Conservation (phyloP, 2,797 vertebrate genomes). For the Antennarius maculatus region DNA sequence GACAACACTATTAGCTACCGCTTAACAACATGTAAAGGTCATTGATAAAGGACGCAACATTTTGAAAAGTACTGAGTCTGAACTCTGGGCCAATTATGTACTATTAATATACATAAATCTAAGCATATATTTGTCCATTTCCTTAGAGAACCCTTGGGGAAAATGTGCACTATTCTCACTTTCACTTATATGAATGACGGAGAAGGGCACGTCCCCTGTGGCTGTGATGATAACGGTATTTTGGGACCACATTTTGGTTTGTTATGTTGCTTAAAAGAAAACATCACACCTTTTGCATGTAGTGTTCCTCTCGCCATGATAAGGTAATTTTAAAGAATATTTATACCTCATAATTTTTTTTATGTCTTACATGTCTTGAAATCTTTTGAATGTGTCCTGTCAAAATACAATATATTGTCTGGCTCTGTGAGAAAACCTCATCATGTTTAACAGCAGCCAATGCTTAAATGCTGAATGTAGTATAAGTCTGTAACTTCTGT, state of each 20-base stretch:
- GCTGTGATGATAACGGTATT: slow-evolving; percentile 1
- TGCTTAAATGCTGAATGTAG: slow-evolving; percentile 60
- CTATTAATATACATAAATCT: slow-evolving; percentile 25
- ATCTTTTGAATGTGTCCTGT: slow-evolving; percentile 66
- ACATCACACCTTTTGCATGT: slow-evolving; percentile 34
- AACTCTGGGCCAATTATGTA: slow-evolving; percentile 23
- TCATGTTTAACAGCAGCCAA: slow-evolving; percentile 30
- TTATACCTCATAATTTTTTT: slow-evolving; percentile 56
- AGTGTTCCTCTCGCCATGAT: slow-evolving; percentile 69
- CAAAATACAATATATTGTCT: slow-evolving; percentile 23
- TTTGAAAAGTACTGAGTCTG: slow-evolving; percentile 30
- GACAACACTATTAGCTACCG: slow-evolving; percentile 28
- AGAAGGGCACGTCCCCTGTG: slow-evolving; percentile 18
- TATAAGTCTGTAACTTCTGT: slow-evolving; percentile 26
- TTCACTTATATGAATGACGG: slow-evolving; percentile 69
- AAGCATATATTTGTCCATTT: slow-evolving; percentile 41
- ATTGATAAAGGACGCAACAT: slow-evolving; percentile 23
- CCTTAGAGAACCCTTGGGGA: slow-evolving; percentile 49
- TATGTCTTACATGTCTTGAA: slow-evolving; percentile 63
- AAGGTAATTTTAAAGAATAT: slow-evolving; percentile 53
- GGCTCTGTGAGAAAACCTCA: slow-evolving; percentile 36
- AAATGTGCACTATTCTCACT: slow-evolving; percentile 61
- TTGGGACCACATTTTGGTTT: slow-evolving; percentile 20
- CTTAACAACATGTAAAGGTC: slow-evolving; percentile 11
- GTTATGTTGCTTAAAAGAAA: slow-evolving; percentile 43